A percentile compares a stretch with the other conserved stretches of the same genome.
These are phyloP conservation scores for Myopa tessellatipennis DNA, from an alignment of 2,888 invertebrate species.

Conservation along the genomic window DNA sequence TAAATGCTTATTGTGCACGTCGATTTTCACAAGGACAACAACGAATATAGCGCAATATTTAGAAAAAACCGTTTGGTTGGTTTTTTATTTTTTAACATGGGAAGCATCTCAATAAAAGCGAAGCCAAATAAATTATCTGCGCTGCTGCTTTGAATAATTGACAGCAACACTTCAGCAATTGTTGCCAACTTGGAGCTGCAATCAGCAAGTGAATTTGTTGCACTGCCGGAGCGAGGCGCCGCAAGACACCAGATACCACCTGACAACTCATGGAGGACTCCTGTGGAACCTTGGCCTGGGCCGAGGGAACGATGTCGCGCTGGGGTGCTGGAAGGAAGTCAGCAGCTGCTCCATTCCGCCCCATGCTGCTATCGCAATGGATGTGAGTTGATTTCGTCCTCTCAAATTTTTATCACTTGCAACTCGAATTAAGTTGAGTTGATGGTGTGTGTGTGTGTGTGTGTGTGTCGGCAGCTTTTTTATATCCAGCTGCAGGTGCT, in stretches of 20 bases:
- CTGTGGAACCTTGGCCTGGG: too few species aligned
- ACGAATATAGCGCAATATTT: too few species aligned
- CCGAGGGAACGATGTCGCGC: too few species aligned
- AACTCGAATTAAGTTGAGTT: not conserved
- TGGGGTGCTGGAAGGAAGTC: too few species aligned
- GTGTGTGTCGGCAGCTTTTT: not conserved
- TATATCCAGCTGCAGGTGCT: not conserved
- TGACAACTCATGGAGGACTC: too few species aligned
- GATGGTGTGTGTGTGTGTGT: not conserved
- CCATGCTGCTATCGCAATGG: not conserved
- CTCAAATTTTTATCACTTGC: slow-evolving; percentile 7
- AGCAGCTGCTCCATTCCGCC: slow-evolving; percentile 9
- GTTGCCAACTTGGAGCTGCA: slow-evolving; percentile 5
- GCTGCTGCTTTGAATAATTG: not conserved
- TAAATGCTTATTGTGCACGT: too few species aligned
- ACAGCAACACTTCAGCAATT: slow-evolving; percentile 12
- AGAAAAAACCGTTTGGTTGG: too few species aligned
- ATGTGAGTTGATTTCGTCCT: not conserved
- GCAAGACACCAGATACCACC: too few species aligned
- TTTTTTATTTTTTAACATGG: too few species aligned
- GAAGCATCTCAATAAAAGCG: too few species aligned
- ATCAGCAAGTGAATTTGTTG: not conserved
- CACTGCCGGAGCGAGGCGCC: not conserved
- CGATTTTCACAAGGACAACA: too few species aligned
- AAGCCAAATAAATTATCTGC: slow-evolving; percentile 7